A percentile compares a stretch with the other conserved stretches of the same genome.
phyloP scores from a whole-genome alignment of 2,888 invertebrate species.

The Nomada ruficornis region DNA sequence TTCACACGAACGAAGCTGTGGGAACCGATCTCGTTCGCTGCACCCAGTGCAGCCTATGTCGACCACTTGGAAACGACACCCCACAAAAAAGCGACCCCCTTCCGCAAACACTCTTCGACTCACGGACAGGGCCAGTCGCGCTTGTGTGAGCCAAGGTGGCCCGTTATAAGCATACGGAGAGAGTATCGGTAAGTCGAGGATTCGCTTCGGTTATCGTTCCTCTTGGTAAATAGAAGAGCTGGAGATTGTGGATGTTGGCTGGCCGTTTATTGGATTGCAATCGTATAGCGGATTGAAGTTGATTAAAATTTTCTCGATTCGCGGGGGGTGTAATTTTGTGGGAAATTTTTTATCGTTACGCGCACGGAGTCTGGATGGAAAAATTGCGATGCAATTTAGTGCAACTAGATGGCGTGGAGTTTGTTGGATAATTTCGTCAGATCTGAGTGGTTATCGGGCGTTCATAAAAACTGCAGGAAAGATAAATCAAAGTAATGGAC shows the following conservation, averaged over 20 bases:
- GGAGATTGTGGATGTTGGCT: conserved; percentile 7
- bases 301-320: too few species aligned
- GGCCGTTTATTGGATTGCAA: neutral
- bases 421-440: neutral
- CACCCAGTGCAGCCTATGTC: conserved; percentile 71
- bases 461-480: neutral
- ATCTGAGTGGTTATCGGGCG: neutral
- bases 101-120: conserved; percentile 74
- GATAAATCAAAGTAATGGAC: conserved; percentile 26
- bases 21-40: conserved; percentile 78
- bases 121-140: conserved; percentile 15
- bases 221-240: conserved; percentile 19
- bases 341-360: too few species aligned
- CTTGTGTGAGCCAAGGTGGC: conserved; percentile 36
- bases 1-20: conserved; percentile 81
- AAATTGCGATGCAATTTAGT: too few species aligned
- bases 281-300: too few species aligned
- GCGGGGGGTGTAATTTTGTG: too few species aligned
- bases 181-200: conserved; percentile 55
- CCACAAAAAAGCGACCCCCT: conserved; percentile 70
- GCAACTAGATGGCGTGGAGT: neutral
- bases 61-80: conserved; percentile 70
- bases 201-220: conserved; percentile 24
- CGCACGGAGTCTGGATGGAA: too few species aligned
- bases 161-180: conserved; percentile 51